phyloP scores from a whole-genome alignment of 2,113 vertebrate species.

The Euleptes europaea region DNA sequence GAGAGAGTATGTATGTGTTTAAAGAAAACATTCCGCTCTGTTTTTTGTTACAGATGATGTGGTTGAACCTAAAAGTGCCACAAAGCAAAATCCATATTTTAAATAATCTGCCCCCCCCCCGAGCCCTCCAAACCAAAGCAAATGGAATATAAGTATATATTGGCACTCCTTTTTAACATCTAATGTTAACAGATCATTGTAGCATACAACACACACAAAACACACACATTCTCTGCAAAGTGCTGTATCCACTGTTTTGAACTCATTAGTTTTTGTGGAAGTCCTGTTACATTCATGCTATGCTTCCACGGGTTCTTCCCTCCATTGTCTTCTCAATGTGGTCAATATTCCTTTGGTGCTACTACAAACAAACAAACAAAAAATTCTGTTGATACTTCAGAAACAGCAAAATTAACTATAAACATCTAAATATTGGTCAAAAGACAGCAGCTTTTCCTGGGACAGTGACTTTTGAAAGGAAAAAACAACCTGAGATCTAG shows the following conservation, averaged over 20 bases:
- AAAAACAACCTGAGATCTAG: too few species aligned
- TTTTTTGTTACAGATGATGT: constrained; percentile 64
- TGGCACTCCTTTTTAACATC: constrained; percentile 10
- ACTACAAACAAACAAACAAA: too few species aligned
- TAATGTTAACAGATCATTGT: background rate
- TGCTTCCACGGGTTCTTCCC: too few species aligned
- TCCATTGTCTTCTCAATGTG: too few species aligned
- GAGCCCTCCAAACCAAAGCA: constrained; percentile 43
- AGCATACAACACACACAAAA: background rate
- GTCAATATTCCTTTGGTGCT: too few species aligned
- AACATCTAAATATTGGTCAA: too few species aligned
- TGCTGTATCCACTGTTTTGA: background rate
- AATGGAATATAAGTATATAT: constrained; percentile 38
- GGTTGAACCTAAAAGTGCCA: constrained; percentile 48
- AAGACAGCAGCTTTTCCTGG: too few species aligned
- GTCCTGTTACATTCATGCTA: too few species aligned
- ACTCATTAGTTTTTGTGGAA: background rate
- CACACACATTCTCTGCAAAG: background rate
- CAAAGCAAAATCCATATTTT: constrained; percentile 50
- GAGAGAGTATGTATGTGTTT: background rate
- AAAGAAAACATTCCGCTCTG: constrained; percentile 42
- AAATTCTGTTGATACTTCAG: too few species aligned
- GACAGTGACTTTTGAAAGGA: too few species aligned
- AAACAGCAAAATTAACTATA: too few species aligned
- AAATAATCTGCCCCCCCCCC: constrained; percentile 24